Conservation (phyloP, 2,113 vertebrate genomes). For the Girardinichthys multiradiatus region DNA sequence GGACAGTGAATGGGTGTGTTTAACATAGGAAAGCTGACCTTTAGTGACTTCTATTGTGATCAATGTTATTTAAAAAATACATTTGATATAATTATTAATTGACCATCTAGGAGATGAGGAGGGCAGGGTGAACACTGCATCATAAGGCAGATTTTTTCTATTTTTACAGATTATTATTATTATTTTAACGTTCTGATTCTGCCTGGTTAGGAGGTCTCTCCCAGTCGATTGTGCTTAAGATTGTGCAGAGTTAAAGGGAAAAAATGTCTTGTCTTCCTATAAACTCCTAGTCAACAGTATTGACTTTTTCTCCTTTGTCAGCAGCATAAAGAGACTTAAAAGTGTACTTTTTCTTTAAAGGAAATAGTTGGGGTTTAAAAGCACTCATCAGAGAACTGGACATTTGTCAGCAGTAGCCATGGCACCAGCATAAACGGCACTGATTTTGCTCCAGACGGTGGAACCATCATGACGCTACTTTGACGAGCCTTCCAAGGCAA, state of each 20-base stretch:
- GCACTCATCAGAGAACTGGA: slow-evolving; percentile 31
- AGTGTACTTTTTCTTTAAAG: slow-evolving; percentile 24
- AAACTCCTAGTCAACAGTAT: slow-evolving; percentile 5
- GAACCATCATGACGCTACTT: slow-evolving; percentile 24
- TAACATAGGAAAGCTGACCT: too few relatives aligned
- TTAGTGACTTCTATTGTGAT: too few relatives aligned
- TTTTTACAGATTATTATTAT: too few relatives aligned
- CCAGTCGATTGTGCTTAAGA: not conserved
- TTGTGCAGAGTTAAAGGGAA: not conserved
- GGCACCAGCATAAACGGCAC: slow-evolving; percentile 24
- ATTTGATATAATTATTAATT: too few relatives aligned
- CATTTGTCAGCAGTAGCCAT: slow-evolving; percentile 16
- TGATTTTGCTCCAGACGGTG: slow-evolving; percentile 56
- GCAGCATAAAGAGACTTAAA: slow-evolving; percentile 44
- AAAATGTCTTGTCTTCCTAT: slow-evolving; percentile 26
- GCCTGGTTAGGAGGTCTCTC: slow-evolving; percentile 25
- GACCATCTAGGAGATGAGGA: too few relatives aligned
- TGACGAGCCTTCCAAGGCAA: slow-evolving; percentile 23
- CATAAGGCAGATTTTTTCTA: too few relatives aligned
- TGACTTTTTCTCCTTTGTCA: slow-evolving; percentile 23
- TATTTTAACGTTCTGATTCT: not conserved
- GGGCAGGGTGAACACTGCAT: too few relatives aligned
- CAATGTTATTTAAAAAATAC: too few relatives aligned
- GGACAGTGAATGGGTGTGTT: too few relatives aligned
- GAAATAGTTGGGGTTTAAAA: slow-evolving; percentile 40